A percentile compares a stretch with the other conserved stretches of the same genome.
phyloP scores from a whole-genome alignment of 2,113 vertebrate species.

The Megaleporinus macrocephalus region DNA sequence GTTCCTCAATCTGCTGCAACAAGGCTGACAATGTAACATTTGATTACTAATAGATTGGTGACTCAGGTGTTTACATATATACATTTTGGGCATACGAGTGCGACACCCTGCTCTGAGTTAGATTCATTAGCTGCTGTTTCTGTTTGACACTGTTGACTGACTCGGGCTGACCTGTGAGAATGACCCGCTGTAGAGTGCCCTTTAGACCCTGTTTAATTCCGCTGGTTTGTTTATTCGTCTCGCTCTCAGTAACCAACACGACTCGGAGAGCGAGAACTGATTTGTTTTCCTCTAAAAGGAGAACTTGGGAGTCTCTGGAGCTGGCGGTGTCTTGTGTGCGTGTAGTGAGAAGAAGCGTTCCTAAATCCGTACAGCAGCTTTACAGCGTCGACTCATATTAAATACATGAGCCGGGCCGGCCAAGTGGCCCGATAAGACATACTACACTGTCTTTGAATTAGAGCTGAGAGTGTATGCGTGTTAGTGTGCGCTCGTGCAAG shows the following conservation, averaged over 20 bases:
- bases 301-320: neutral
- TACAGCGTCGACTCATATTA: neutral
- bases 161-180: neutral
- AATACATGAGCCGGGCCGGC: neutral
- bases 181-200: neutral
- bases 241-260: neutral
- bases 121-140: too few relatives aligned
- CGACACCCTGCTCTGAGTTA: too few relatives aligned
- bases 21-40: too few relatives aligned
- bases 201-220: neutral
- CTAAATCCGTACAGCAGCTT: neutral
- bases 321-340: neutral
- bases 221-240: neutral
- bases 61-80: too few relatives aligned
- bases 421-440: neutral
- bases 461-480: neutral
- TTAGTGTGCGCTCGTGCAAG: neutral
- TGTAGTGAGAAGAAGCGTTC: neutral
- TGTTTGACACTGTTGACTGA: neutral
- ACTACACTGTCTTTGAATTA: constrained; percentile 22
- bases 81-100: too few relatives aligned
- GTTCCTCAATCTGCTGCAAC: too few relatives aligned
- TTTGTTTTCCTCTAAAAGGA: neutral
- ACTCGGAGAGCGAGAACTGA: neutral
- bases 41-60: too few relatives aligned